Base-by-base conservation (phyloP, 1,140 invertebrate genomes). In the Piezodorus guildinii region DNA sequence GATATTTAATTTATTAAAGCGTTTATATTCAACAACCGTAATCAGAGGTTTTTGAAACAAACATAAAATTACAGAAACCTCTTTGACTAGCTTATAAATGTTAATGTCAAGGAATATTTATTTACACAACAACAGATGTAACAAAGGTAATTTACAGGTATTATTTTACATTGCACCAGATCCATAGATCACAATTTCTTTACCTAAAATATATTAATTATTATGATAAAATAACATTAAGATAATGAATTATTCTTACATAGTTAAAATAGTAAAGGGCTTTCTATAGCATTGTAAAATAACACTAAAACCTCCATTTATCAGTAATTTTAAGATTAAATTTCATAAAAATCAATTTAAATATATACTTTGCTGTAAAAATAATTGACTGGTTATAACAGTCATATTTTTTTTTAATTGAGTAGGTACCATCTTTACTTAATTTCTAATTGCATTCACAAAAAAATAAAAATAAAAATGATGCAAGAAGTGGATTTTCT, bases 1-100 rank as follows among this genome's bases (percentile, higher is more conserved):
- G 60, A 61, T 61, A 61, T 61, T 43, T 61, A 44, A 56, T 56
- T 56, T 56, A 56, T 56, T 56, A 56, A 56, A 56, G 52, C 52
- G 52, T 56, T 56, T 25, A 25, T 56, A 56, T 56, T 56, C 52
- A 56, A 56, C 52, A 23, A 23, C 23, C 23, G 23, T 56, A 23
- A 39, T 39, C 34, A 39, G 17, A 23, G 23, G 52, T 56, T 56
- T 19, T 25, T 25, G 52, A 56, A 56, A 16, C 34, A 39, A 39
- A 39, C 34, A 39, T 39, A 39, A 39, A 30, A 39, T 39, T 39
- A 39, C 12, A 39, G 12, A 39, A 39, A 21, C 52, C 52, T 23
- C 23, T 23, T 56, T 56, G 23, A 56, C 17, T 56, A 16, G 52
- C 17, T 23, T 56, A 56, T 56, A 56, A 56, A 56, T 56, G 23